Evolutionary conservation across 2,113 vertebrate species (phyloP).

Genomic region (Atrichornis clamosus): DNA sequence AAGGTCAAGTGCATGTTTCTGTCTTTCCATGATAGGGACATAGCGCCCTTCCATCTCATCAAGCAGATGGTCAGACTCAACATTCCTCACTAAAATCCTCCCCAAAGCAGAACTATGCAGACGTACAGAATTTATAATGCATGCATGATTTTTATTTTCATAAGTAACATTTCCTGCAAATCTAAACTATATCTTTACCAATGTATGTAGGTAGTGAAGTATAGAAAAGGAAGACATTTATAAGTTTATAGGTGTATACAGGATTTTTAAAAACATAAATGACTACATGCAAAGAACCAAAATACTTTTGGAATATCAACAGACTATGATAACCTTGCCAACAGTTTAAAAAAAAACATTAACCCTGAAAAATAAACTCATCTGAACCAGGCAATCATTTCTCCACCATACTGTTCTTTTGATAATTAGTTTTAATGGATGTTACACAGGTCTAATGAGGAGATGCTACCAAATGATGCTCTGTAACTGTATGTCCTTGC

Average conservation of each 20-base stretch:
- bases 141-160: background rate
- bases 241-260: background rate
- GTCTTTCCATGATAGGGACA: background rate
- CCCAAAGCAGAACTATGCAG: background rate
- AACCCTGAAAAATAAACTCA: background rate
- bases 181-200: background rate
- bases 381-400: background rate
- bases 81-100: background rate
- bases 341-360: background rate
- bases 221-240: background rate
- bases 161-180: background rate
- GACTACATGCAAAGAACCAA: background rate
- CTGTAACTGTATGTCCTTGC: background rate
- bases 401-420: background rate
- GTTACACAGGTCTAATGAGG: background rate
- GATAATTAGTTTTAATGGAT: background rate
- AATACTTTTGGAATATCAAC: background rate
- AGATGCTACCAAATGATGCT: background rate
- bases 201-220: background rate
- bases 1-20: slow-evolving; percentile 10
- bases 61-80: background rate
- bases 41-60: background rate
- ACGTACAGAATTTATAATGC: background rate
- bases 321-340: background rate
- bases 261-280: background rate